A percentile compares a stretch with the other conserved stretches of the same genome.
Evolutionary conservation across 1,140 invertebrate genomes (phyloP).

Genomic region (Sinonovacula constricta): DNA sequence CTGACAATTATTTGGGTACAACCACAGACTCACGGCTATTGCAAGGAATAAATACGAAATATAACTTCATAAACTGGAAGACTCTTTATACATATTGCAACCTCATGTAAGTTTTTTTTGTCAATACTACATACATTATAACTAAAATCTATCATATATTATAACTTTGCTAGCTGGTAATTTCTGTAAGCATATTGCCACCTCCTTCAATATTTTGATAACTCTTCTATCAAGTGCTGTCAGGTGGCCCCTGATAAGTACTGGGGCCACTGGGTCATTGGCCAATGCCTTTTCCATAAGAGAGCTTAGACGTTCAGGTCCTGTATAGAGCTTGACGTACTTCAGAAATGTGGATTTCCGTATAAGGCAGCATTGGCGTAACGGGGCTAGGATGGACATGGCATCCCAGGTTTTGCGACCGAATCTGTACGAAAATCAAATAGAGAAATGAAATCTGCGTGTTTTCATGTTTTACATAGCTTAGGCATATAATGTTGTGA

Average conservation of each 20-base stretch:
- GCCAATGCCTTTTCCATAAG: constrained; percentile 30
- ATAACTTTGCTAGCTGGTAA: constrained; percentile 2
- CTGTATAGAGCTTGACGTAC: constrained; percentile 30
- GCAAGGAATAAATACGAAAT: too few species aligned
- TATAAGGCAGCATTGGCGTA: constrained; percentile 43
- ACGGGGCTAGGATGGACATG: constrained; percentile 44
- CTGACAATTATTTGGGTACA: too few species aligned
- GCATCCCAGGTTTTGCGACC: constrained; percentile 36
- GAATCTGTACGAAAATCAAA: constrained; percentile 21
- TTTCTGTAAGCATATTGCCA: constrained; percentile 29
- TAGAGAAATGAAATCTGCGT: not conserved
- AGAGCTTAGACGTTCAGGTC: constrained; percentile 24
- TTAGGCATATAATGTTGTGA: too few species aligned
- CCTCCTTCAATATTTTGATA: constrained; percentile 15
- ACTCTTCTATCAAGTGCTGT: constrained; percentile 32
- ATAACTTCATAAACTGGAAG: too few species aligned
- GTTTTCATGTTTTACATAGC: too few species aligned
- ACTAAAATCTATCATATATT: constrained; percentile 24
- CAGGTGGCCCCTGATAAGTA: constrained; percentile 18
- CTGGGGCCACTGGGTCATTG: constrained; percentile 23
- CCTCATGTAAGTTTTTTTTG: too few species aligned
- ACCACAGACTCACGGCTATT: too few species aligned
- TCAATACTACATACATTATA: not conserved
- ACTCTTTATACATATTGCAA: too few species aligned
- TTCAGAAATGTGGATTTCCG: constrained; percentile 41